These are phyloP conservation scores for Nineta flava DNA, from an alignment of 2,888 invertebrate genomes.

Conservation along the genomic window DNA sequence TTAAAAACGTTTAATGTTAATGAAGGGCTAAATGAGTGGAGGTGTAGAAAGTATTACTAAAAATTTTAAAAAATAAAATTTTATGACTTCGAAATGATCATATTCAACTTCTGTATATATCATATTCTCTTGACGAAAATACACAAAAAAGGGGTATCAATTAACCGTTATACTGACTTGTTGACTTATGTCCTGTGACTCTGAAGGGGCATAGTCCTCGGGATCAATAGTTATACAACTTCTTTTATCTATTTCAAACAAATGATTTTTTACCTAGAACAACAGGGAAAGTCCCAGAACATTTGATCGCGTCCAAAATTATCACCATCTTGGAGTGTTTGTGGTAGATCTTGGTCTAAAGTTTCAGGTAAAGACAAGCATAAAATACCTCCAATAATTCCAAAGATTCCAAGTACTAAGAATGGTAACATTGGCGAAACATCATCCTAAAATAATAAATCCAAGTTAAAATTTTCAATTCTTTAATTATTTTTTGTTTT, in stretches of 20 bases:
- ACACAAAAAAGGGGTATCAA: too few relatives aligned
- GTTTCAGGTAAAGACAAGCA: slow-evolving; percentile 74
- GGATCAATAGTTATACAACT: too few relatives aligned
- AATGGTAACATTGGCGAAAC: slow-evolving; percentile 57
- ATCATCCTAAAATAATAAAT: slow-evolving; percentile 36
- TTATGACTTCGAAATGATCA: too few relatives aligned
- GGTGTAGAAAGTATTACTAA: too few relatives aligned
- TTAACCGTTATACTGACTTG: not conserved
- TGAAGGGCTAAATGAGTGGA: too few relatives aligned
- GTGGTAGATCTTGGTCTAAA: slow-evolving; percentile 69
- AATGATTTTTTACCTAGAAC: slow-evolving; percentile 37
- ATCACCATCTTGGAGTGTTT: slow-evolving; percentile 74
- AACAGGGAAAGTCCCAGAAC: slow-evolving; percentile 70
- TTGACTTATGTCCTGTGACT: too few relatives aligned
- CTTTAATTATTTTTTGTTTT: too few relatives aligned
- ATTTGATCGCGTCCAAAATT: slow-evolving; percentile 65
- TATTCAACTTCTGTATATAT: too few relatives aligned
- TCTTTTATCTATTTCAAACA: not conserved
- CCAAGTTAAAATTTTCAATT: not conserved
- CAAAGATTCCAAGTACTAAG: slow-evolving; percentile 58
- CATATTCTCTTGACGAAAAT: too few relatives aligned
- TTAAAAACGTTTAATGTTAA: too few relatives aligned
- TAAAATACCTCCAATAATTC: slow-evolving; percentile 58
- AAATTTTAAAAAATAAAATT: too few relatives aligned
- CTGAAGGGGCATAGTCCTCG: too few relatives aligned